Base-by-base conservation (phyloP, 1,140 invertebrate species). In the Meloidogyne exigua region DNA sequence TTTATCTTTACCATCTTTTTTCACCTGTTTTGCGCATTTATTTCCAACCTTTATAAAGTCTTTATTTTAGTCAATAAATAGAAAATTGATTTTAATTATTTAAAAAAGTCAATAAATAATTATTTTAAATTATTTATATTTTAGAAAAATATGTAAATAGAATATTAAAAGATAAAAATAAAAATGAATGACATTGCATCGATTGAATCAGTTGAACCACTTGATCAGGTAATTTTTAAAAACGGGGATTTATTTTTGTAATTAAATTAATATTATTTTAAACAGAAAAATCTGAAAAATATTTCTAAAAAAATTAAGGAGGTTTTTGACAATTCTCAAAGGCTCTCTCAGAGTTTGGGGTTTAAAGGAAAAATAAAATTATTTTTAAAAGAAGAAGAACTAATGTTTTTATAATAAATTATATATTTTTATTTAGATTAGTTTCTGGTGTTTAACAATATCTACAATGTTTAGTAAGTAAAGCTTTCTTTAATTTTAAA, bases 391-490 rank as follows among this genome's bases (percentile, higher is more conserved):
- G n/a, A n/a, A n/a, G n/a, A n/a, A n/a, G n/a, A n/a, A n/a, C n/a
- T n/a, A n/a, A n/a, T n/a, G n/a, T n/a, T n/a, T n/a, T n/a, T 32
- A 3, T 32, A 32, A 32, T 3, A 32, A 32, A 32, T 32, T 32
- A 1, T 49, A 18, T 49, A 18, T 49, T 4, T 18, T 49, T 0
- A 18, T 18, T 49, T n/a, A 57, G 49, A 62, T 73, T 42, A 73
- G 72, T n/a, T 73, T 73, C 11, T 73, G 72, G 72, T 73, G 44
- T 44, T 39, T 69, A 57, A 78, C 49, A 39, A 62, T 77, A 21
- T 78, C 49, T 39, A 78, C 64, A 65, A 75, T 68, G 64, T 76
- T 77, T 44, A 76, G 72, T 74, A 39, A 28, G 72, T 65, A 49
- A 49, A 18, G 18, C 21, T 57, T 57, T 49, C 18, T 49, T 18